Evolutionary conservation across 2,888 invertebrate species (phyloP).

Genomic region (Hypercompe scribonia): DNA sequence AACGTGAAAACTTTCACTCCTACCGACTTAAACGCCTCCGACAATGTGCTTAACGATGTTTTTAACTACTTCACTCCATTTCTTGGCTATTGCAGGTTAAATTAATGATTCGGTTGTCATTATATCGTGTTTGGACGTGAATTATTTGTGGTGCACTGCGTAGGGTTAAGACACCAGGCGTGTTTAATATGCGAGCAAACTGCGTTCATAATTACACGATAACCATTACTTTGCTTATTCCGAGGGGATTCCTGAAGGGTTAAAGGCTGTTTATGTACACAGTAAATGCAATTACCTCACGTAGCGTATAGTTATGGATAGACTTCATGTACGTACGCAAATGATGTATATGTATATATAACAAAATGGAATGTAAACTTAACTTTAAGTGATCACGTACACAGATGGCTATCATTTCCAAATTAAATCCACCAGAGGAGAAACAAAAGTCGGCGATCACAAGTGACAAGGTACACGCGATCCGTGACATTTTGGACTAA

Average conservation of each 20-base stretch:
- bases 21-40: conserved; percentile 77
- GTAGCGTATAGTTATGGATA: not conserved
- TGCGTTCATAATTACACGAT: conserved; percentile 22
- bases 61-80: conserved; percentile 80
- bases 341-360: not conserved
- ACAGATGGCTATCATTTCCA: no score
- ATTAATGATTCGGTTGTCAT: conserved; percentile 71
- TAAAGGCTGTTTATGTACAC: conserved; percentile 13
- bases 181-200: conserved; percentile 19
- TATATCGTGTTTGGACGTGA: conserved; percentile 47
- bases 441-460: no score
- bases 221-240: conserved; percentile 22
- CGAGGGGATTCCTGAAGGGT: conserved; percentile 21
- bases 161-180: conserved; percentile 12
- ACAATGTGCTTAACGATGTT: conserved; percentile 84
- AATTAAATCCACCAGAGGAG: no score
- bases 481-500: no score
- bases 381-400: no score
- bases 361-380: no score
- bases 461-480: no score
- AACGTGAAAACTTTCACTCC: conserved; percentile 83
- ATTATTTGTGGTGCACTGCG: conserved; percentile 27
- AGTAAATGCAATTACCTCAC: conserved; percentile 19
- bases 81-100: conserved; percentile 73
- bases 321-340: not conserved